Conservation (phyloP, 2,888 invertebrate genomes). For the Trissolcus japonicus region DNA sequence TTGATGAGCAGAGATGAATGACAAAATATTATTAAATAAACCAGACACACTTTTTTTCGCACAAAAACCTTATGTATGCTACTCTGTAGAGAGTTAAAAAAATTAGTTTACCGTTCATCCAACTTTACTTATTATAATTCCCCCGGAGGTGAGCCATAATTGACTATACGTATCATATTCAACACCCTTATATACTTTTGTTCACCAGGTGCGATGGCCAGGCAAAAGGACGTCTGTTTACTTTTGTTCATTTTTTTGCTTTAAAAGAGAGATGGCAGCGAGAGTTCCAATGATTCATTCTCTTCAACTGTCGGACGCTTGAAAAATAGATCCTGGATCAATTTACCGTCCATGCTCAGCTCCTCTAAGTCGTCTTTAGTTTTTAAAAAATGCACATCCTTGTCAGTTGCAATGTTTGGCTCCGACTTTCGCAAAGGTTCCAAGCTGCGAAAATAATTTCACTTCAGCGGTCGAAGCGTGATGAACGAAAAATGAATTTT, state of each 20-base stretch:
- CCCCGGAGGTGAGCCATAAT: background rate
- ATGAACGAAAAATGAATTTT: slow-evolving; percentile 4
- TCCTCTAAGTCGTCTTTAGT: slow-evolving; percentile 63
- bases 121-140: slow-evolving; percentile 28
- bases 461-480: slow-evolving; percentile 13
- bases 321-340: slow-evolving; percentile 65
- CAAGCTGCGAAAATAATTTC: background rate
- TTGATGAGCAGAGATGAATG: too few relatives aligned
- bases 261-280: slow-evolving; percentile 21
- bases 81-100: slow-evolving; percentile 11
- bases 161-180: background rate
- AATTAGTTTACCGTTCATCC: slow-evolving; percentile 17
- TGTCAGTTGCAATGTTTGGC: background rate
- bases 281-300: slow-evolving; percentile 56
- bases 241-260: background rate
- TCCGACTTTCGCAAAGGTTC: background rate
- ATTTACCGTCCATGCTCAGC: slow-evolving; percentile 59
- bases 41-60: background rate
- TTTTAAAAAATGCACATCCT: slow-evolving; percentile 49
- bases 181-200: background rate
- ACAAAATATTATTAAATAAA: slow-evolving; percentile 19
- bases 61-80: background rate
- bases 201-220: slow-evolving; percentile 1
- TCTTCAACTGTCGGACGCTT: slow-evolving; percentile 60
- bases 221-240: too few relatives aligned